Evolutionary conservation across 1,140 invertebrate genomes (phyloP), one percentile per base, ranked within the genome.

Genomic region (Proctacanthus coquilletti): DNA sequence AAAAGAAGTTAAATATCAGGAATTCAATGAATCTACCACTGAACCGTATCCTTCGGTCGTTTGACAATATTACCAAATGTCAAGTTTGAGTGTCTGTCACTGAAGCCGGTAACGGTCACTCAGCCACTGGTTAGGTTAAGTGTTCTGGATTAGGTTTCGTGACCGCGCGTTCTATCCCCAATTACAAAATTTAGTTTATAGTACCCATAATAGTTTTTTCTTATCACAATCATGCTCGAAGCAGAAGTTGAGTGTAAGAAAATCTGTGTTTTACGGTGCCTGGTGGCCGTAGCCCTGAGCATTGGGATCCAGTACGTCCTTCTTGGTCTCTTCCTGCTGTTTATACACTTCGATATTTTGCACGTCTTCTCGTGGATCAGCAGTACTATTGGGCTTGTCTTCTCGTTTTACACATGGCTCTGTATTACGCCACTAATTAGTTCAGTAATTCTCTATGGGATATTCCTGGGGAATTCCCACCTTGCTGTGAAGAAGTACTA

Each of bases 401-500:
- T 63, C 15, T 69, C 68, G 5, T 56, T 68, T 3, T 62, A 59
- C 41, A 71, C 69, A 38, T 69, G 70, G 62, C 53, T 63, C 5
- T 70, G 66, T 36, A 61, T 71, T 23, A 44, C 71, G n/a, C 53
- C 71, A 2, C 57, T 76, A 9, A 46, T 64, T 2, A 41, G 51
- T 0, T 56, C 72, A 1, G 65, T 71, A 6, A 61, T 71, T 20
- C 44, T 69, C 3, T 70, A 74, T 49, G 69, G 70, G n/a, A 45
- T 74, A 2, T 54, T 71, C 2, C 66, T 68, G 39, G 69, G 67
- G n/a, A 74, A 72, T 49, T 66, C 65, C 40, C 72, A 72, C 41
- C 48, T 74, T 1, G 59, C 60, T 10, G 54, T 60, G 21, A 52
- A 64, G 10, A 43, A 48, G 0, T 72, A 70, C 34, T 53, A 60